phyloP scores from a whole-genome alignment of 1,140 invertebrate genomes.

The Chironomus tepperi region DNA sequence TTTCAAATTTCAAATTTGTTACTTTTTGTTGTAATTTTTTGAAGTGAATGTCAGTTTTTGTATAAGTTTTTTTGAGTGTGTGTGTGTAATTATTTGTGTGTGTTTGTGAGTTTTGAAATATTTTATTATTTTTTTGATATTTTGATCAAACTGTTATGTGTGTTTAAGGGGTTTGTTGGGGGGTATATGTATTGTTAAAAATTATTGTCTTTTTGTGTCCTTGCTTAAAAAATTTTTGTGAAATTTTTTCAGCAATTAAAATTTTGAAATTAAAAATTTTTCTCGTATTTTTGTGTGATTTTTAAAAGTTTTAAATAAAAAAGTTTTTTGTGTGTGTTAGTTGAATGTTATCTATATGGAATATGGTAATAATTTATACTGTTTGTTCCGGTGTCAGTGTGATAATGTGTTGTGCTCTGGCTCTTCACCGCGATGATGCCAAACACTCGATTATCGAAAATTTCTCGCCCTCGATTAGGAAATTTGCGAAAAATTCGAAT shows the following conservation, averaged over 20 bases:
- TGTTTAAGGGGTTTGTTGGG: no score
- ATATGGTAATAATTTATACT: constrained; percentile 38
- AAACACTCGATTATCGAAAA: constrained; percentile 2
- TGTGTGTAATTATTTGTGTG: neutral
- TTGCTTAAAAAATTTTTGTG: no score
- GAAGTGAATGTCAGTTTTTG: neutral
- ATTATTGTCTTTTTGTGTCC: neutral
- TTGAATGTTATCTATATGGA: constrained; percentile 37
- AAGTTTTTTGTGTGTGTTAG: constrained; percentile 26
- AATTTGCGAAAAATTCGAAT: constrained; percentile 14
- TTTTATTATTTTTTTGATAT: neutral
- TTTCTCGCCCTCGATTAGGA: neutral
- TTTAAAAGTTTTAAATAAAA: constrained; percentile 24
- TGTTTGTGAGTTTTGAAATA: constrained; percentile 21
- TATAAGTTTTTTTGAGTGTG: neutral
- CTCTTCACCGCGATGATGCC: constrained; percentile 11
- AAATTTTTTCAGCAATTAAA: neutral
- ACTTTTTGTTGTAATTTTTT: no score
- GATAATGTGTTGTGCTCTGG: constrained; percentile 27
- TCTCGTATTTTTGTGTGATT: neutral
- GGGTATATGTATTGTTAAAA: no score
- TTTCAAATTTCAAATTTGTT: no score
- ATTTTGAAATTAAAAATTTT: constrained; percentile 17
- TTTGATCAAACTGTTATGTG: neutral
- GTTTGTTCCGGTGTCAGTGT: constrained; percentile 42